Evolutionary conservation across 2,888 invertebrate species (phyloP).

Genomic region (Hydroisotoma schaefferi): DNA sequence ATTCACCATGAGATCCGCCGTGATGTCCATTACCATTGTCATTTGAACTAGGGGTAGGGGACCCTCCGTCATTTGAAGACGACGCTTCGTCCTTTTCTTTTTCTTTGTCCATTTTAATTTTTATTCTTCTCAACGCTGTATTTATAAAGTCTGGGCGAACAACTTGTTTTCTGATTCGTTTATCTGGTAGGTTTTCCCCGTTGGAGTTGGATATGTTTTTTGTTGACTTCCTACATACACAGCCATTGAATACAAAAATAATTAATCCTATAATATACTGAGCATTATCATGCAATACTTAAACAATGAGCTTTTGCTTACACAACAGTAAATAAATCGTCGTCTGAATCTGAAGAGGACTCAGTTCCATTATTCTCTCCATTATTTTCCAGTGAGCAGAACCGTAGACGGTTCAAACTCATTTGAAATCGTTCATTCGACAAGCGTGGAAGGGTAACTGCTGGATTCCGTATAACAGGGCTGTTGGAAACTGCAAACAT

Average conservation of each 20-base stretch:
- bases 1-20: not conserved
- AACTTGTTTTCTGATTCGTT: conserved; percentile 6
- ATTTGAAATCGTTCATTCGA: not conserved
- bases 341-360: not conserved
- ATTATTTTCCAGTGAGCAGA: not conserved
- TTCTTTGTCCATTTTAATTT: not conserved
- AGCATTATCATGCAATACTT: not conserved
- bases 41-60: conserved; percentile 4
- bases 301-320: too few species aligned
- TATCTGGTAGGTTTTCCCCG: not conserved
- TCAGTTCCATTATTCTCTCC: not conserved
- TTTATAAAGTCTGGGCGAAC: conserved; percentile 7
- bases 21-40: not conserved
- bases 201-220: not conserved
- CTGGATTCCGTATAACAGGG: not conserved
- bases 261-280: not conserved
- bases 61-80: conserved; percentile 5
- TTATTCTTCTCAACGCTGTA: not conserved
- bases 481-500: not conserved
- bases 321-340: not conserved
- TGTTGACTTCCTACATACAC: not conserved
- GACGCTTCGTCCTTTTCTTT: not conserved
- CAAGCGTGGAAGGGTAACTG: not conserved
- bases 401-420: not conserved
- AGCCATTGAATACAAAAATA: not conserved